Evolutionary conservation across 2,888 invertebrate genomes (phyloP).

Genomic region (Timandra comae): DNA sequence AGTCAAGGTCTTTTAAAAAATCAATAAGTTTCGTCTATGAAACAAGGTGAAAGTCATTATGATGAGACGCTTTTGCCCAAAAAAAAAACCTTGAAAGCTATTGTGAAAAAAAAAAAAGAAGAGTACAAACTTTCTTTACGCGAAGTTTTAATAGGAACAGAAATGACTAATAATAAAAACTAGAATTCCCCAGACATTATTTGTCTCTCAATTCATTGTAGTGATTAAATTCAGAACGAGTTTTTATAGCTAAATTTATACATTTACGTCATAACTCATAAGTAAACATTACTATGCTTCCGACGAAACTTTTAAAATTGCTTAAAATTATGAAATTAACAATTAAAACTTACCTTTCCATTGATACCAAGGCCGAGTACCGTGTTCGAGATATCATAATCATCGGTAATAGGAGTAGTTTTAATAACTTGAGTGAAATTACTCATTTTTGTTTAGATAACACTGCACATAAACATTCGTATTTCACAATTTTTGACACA

Average conservation of each 20-base stretch:
- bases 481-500: constrained; percentile 7
- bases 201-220: no score
- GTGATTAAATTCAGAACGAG: no score
- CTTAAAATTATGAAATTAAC: constrained; percentile 3
- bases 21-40: no score
- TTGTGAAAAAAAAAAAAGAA: no score
- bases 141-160: no score
- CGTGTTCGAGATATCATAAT: constrained; percentile 93
- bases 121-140: no score
- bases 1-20: no score
- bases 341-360: constrained; percentile 83
- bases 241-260: constrained; percentile 30
- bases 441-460: constrained; percentile 47
- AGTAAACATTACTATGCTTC: constrained; percentile 34
- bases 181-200: no score
- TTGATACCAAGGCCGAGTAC: constrained; percentile 98
- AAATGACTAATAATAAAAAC: no score
- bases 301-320: constrained; percentile 10
- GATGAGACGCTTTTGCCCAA: no score
- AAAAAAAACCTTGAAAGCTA: no score
- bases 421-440: constrained; percentile 78
- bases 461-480: constrained; percentile 25
- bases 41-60: no score
- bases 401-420: constrained; percentile 88
- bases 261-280: constrained; percentile 41